Evolutionary conservation across 2,113 vertebrate genomes (phyloP), one percentile per base, ranked within the genome.

Genomic region (Brachyistius frenatus): DNA sequence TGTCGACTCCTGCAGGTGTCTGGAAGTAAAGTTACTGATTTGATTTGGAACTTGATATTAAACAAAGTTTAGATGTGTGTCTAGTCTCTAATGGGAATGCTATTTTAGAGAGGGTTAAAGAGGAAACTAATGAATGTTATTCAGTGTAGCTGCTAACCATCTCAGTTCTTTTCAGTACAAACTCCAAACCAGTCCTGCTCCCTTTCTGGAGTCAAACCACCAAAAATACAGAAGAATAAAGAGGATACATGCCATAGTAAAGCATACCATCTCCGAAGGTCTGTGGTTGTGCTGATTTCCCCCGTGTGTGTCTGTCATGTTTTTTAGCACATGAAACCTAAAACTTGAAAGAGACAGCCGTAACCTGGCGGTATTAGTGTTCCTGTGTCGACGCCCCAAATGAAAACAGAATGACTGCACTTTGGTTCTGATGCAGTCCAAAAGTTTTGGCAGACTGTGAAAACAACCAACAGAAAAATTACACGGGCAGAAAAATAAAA

Each of bases 281-380:
- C 56, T 55, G 74, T 23, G 66, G 74, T 70, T 63, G 2, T 73
- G 67, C 66, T 77, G 60, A 86, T 69, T 76, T 78, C 65, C 52
- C 60, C 55, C 23, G 23, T 1, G 14, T 35, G 56, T 41, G 47
- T 69, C 54, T 66, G 50, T 39, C 64, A 62, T 70, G 71, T 79
- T 79, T 79, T 79, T 62, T 47, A 78, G 53, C 49, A 52, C 16
- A 32, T 37, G 75, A 57, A 71, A 86, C 41, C 7, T 16, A 60
- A 87, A 66, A 39, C 46, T 11, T 61, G 37, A 75, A 67, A 58
- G 61, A 67, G 61, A 11, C 60, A 31, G 15, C 36, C 55, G 53
- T 11, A 64, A 31, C 52, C 49, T 9, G 56, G 7, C 14, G 61
- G 75, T 63, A 61, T 78, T 76, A 63, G 54, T 46, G 52, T 72